phyloP scores from a whole-genome alignment of 2,797 vertebrate genomes.

The Thaleichthys pacificus region DNA sequence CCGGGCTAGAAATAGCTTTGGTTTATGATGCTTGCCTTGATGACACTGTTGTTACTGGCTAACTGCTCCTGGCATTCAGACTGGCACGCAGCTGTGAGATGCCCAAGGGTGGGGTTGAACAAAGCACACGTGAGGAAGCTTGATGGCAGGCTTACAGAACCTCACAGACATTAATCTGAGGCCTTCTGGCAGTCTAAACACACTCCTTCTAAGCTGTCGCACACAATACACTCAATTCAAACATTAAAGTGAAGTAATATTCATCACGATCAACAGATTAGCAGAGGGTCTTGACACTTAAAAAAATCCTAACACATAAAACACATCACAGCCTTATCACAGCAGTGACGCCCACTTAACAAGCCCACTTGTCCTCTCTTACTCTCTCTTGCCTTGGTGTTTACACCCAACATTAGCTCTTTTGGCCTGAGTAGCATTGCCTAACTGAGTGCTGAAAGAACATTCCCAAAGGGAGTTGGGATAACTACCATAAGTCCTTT shows the following conservation, averaged over 20 bases:
- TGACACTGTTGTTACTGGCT: neutral
- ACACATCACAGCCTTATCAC: neutral
- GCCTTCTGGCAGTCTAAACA: slow-evolving; percentile 14
- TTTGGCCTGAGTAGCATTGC: slow-evolving; percentile 30
- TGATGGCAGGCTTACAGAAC: slow-evolving; percentile 23
- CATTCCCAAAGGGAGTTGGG: slow-evolving; percentile 20
- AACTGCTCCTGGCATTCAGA: slow-evolving; percentile 18
- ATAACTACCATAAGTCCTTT: neutral
- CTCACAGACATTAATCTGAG: slow-evolving; percentile 20
- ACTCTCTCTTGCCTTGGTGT: slow-evolving; percentile 10
- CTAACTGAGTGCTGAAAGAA: slow-evolving; percentile 23
- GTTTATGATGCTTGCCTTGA: slow-evolving; percentile 24
- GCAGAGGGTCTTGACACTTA: neutral
- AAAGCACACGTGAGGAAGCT: slow-evolving; percentile 31
- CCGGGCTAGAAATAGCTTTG: neutral
- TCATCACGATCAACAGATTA: neutral
- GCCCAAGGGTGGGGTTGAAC: slow-evolving; percentile 26
- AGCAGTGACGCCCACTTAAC: neutral
- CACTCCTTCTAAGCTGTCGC: slow-evolving; percentile 37
- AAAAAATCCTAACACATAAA: neutral
- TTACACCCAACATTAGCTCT: slow-evolving; percentile 37
- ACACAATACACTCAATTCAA: slow-evolving; percentile 20
- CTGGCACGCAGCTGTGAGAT: slow-evolving; percentile 55
- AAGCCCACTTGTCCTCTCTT: neutral
- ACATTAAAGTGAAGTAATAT: slow-evolving; percentile 9